phyloP scores from a whole-genome alignment of 2,113 vertebrate species.

The Sylvilagus bachmani region DNA sequence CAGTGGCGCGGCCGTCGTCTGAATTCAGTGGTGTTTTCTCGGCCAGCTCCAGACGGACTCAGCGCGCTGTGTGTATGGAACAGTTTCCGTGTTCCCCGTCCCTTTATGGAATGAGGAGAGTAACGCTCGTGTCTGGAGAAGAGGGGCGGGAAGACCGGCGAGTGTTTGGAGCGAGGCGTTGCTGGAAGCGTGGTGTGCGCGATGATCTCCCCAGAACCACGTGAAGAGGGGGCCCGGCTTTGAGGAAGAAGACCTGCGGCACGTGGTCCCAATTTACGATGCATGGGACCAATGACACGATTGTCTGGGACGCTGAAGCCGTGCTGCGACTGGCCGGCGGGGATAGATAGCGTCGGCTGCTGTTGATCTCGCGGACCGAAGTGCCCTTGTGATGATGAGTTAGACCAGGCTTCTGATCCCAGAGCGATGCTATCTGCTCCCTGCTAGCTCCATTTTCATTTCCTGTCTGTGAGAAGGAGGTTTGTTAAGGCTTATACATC shows the following conservation, averaged over 20 bases:
- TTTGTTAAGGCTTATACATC: conserved; percentile 70
- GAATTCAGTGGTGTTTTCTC: background rate
- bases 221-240: background rate
- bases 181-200: background rate
- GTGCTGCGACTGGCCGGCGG: conserved; percentile 56
- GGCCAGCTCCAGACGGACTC: background rate
- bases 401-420: conserved; percentile 67
- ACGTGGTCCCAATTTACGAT: conserved; percentile 74
- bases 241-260: conserved; percentile 68
- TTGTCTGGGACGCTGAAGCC: conserved; percentile 77
- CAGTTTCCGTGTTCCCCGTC: background rate
- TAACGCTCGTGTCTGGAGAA: background rate
- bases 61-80: too few species aligned
- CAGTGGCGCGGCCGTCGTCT: background rate
- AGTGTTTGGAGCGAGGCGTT: conserved; percentile 59
- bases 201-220: too few species aligned
- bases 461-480: conserved; percentile 51
- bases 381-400: conserved; percentile 69
- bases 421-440: conserved; percentile 49
- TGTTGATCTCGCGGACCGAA: conserved; percentile 74
- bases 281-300: conserved; percentile 80
- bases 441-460: conserved; percentile 47
- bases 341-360: conserved; percentile 36
- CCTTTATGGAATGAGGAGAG: background rate
- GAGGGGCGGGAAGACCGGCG: conserved; percentile 45